Base-by-base conservation (phyloP, 2,797 vertebrate species). In the Varecia variegata region DNA sequence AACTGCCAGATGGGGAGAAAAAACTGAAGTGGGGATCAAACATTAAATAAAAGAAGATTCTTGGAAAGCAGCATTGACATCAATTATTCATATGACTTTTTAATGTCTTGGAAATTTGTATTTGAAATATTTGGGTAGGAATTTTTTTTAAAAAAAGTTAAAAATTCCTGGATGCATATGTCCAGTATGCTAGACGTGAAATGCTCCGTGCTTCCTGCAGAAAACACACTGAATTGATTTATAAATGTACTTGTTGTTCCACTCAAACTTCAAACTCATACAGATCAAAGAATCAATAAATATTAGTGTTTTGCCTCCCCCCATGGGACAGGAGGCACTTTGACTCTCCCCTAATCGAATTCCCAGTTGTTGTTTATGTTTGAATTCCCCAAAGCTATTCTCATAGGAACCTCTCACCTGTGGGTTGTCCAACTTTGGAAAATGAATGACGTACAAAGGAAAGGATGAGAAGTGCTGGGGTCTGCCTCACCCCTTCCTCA, bases 1-100 rank as follows among this genome's bases (percentile, higher is more conserved):
- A 98, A 98, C 97, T 98, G 98, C 98, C 98, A 99, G 98, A 99
- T 99, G 98, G 98, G 98, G 97, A 97, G 97, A 97, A 98, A 91
- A 60, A 20, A 93, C 95, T 97, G 88, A 98, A 98, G 98, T 96
- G 97, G 96, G 96, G 97, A 98, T 98, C 98, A 98, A 98, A 98
- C 97, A 97, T 96, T 96, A 98, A 98, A 98, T 98, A 98, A 98
- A 98, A 97, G 97, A 97, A 96, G 97, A 98, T 98, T 98, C 98
- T 98, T 98, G 98, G 98, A 98, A 98, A 98, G 96, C 89, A 97
- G 97, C 92, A 97, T 98, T 98, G 97, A 98, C 98, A 98, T 95
- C 12, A 92, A 97, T 98, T 97, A 98, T 97, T 98, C 98, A 97
- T 98, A 95, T 89, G 98, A 98, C 97, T 97, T 97, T 97, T 97